Conservation (phyloP, 2,113 vertebrate genomes). For the Pseudorectes ferrugineus region DNA sequence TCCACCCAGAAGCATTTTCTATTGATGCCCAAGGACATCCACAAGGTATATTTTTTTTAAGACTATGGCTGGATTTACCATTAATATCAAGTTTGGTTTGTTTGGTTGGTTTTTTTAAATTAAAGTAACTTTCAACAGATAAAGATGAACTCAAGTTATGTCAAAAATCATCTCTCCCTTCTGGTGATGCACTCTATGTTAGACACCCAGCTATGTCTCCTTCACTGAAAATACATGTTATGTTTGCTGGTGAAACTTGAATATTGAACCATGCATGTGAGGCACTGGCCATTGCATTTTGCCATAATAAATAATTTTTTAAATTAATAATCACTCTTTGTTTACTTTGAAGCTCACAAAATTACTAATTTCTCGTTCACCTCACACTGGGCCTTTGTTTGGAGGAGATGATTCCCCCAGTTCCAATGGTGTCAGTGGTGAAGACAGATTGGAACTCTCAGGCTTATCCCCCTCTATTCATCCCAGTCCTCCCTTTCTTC, state of each 20-base stretch:
- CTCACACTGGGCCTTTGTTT: not conserved
- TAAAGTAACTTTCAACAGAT: not conserved
- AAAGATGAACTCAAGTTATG: not conserved
- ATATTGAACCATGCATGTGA: not conserved
- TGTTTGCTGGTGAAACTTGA: not conserved
- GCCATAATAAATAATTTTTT: not conserved
- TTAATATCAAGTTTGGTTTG: not conserved
- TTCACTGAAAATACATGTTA: not conserved
- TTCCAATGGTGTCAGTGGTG: accelerated
- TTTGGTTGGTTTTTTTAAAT: not conserved
- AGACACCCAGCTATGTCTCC: not conserved
- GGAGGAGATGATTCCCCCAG: not conserved
- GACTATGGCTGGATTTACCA: not conserved
- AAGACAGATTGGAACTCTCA: not conserved
- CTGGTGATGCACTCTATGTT: not conserved
- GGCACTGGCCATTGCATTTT: not conserved
- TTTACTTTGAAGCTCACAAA: not conserved
- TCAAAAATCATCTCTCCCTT: not conserved
- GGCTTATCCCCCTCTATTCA: not conserved
- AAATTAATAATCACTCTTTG: not conserved
- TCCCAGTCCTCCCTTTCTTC: not conserved
- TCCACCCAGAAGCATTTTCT: not conserved
- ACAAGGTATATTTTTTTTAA: not conserved
- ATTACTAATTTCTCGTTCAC: not conserved
- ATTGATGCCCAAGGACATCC: not conserved